Conservation (phyloP, 2,113 vertebrate species). For the Anser brachyrhynchus region DNA sequence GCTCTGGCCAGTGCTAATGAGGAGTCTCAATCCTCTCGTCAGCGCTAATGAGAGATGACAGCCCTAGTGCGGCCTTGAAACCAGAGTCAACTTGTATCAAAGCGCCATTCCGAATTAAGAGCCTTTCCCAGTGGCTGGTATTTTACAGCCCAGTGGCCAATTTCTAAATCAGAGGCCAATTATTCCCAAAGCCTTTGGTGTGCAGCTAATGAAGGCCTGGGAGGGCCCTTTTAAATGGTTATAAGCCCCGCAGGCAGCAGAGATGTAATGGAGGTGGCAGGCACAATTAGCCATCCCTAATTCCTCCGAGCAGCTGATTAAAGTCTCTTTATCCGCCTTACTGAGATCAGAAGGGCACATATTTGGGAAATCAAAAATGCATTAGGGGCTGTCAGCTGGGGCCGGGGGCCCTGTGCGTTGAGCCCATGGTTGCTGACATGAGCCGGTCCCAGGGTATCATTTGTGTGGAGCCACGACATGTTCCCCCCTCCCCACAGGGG, state of each 20-base stretch:
- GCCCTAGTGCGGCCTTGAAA: background rate
- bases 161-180: slow-evolving; percentile 77
- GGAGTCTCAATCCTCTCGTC: background rate
- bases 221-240: slow-evolving; percentile 16
- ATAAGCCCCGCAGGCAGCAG: background rate
- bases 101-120: slow-evolving; percentile 60
- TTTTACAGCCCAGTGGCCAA: slow-evolving; percentile 79
- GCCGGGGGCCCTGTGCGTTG: background rate
- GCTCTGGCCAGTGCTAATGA: background rate
- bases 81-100: slow-evolving; percentile 64
- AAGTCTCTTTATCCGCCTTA: slow-evolving; percentile 70
- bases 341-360: slow-evolving; percentile 46
- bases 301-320: slow-evolving; percentile 66
- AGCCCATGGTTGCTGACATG: background rate
- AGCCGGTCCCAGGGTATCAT: accelerated
- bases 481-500: accelerated
- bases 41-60: slow-evolving; percentile 66
- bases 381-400: background rate
- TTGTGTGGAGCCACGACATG: background rate
- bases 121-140: slow-evolving; percentile 70
- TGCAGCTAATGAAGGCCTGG: slow-evolving; percentile 72
- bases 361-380: slow-evolving; percentile 50
- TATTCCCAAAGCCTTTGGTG: slow-evolving; percentile 68
- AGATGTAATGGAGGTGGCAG: slow-evolving; percentile 73
- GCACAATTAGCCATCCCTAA: slow-evolving; percentile 74